Evolutionary conservation across 2,113 vertebrate genomes (phyloP).

Genomic region (Eulemur macaco): DNA sequence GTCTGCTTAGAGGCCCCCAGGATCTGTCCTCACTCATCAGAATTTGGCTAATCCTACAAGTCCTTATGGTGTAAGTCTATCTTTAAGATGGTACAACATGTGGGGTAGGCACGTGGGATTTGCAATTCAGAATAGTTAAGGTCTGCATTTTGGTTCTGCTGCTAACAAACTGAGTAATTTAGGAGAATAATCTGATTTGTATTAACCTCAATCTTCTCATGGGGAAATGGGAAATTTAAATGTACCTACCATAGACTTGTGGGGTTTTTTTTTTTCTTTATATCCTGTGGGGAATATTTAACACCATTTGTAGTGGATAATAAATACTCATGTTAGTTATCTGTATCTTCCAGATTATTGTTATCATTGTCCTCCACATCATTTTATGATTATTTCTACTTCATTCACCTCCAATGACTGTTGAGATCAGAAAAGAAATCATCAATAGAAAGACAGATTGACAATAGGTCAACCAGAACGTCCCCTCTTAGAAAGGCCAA

Average conservation of each 20-base stretch:
- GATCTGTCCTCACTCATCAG: background rate
- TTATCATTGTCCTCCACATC: background rate
- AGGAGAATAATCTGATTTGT: background rate
- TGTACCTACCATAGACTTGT: background rate
- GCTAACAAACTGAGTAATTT: background rate
- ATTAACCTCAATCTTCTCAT: background rate
- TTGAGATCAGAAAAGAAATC: background rate
- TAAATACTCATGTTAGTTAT: background rate
- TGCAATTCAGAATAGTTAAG: background rate
- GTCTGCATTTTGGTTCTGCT: background rate
- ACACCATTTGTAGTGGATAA: background rate
- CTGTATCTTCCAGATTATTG: background rate
- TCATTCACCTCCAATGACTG: background rate
- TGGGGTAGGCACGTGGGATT: background rate
- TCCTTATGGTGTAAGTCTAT: background rate
- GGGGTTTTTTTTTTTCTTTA: background rate
- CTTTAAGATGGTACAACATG: background rate
- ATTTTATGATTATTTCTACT: background rate
- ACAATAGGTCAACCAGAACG: background rate
- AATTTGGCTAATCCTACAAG: background rate
- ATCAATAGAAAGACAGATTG: background rate
- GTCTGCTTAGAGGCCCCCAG: background rate
- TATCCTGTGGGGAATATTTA: background rate
- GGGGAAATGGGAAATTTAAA: background rate
- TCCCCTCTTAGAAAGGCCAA: background rate